Evolutionary conservation across 2,888 invertebrate species (phyloP), one percentile per base, ranked within the genome.

Genomic region (Oeneis ivallda): DNA sequence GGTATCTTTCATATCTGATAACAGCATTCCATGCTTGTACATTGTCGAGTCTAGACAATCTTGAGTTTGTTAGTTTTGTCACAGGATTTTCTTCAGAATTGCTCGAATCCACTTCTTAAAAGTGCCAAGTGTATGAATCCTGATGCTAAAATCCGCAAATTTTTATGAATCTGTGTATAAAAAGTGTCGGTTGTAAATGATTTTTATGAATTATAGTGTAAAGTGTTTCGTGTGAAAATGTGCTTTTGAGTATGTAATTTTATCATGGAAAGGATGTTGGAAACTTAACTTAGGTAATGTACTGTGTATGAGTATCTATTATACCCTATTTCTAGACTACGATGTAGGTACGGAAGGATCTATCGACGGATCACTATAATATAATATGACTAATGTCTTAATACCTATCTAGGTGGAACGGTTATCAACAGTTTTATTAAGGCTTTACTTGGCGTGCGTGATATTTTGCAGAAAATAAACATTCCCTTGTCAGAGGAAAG

Each of bases 1-100:
- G 52, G 57, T 70, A 70, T 69, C 66, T 61, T 34, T 58, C 49
- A 19, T 67, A 70, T 66, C 70, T 63, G 70, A 70, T 70, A 70
- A 70, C 39, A 62, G 60, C 65, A 68, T 68, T 68, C 66, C 58
- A 58, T 37, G 52, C 41, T 19, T 53, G 47, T 34, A 54, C 56
- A 41, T 54, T 41, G 65, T 32, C 47, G 59, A 34, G 64, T 34
- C 47, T 15, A 54, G 62, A 64, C 62, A 41, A 59, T 59, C 67
- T 62, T 59, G 15, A 54, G 32, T 26, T 50, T 45, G 39, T 56
- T 41, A 8, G 45, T 39, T 50, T 45, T 4, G 43, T 64, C 17
- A n/a, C 32, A 47, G 37, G 17, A 57, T 47, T 52, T 41, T 39
- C 56, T 61, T 61, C 65, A 61, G 49, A 64, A 64, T n/a, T 34